Conservation (phyloP, 2,888 invertebrate genomes). For the Cyclophora albipunctata region DNA sequence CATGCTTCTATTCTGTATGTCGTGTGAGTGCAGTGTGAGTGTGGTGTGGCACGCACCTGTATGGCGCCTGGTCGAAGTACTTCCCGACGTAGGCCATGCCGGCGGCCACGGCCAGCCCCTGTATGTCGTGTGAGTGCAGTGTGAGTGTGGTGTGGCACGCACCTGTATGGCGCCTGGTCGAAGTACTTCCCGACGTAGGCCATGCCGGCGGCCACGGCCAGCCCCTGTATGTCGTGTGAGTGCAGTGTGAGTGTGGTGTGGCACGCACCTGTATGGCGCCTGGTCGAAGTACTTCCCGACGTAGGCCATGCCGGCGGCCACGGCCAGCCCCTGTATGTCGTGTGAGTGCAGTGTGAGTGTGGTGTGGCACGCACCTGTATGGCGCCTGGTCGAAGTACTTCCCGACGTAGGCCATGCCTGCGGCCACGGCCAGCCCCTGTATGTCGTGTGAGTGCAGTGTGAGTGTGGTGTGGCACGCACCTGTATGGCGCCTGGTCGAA, state of each 20-base stretch:
- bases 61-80: conserved; percentile 83
- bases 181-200: conserved; percentile 94
- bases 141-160: too few relatives aligned
- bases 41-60: too few relatives aligned
- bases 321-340: conserved; percentile 96
- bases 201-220: conserved; percentile 98
- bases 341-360: too few relatives aligned
- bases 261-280: conserved; percentile 92
- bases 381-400: conserved; percentile 85
- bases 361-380: too few relatives aligned
- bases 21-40: too few relatives aligned
- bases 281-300: conserved; percentile 88
- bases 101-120: conserved; percentile 95
- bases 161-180: conserved; percentile 89
- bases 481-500: conserved; percentile 87
- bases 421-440: conserved; percentile 95
- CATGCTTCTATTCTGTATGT: too few relatives aligned
- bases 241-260: too few relatives aligned
- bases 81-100: conserved; percentile 99
- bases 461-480: too few relatives aligned
- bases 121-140: too few relatives aligned
- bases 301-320: conserved; percentile 98
- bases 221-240: too few relatives aligned
- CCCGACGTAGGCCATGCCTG: conserved; percentile 99
- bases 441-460: too few relatives aligned